These are phyloP conservation scores for Euwallacea similis DNA, from an alignment of 1,140 invertebrate species.

Conservation along the genomic window DNA sequence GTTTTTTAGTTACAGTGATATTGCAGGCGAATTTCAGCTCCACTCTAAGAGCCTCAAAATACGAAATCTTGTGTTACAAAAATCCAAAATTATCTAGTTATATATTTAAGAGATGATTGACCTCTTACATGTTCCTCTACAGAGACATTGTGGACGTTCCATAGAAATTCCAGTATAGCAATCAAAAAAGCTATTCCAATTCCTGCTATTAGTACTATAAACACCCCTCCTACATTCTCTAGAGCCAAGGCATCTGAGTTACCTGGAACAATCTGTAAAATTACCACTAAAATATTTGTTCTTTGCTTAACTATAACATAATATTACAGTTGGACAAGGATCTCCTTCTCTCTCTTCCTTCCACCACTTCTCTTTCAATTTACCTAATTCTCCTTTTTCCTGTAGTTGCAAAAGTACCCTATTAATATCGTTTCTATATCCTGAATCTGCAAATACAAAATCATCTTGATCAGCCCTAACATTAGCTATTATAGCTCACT, in stretches of 20 bases:
- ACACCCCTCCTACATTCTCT: constrained; percentile 87
- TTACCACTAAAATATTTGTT: neutral
- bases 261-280: constrained; percentile 27
- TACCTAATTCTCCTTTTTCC: constrained; percentile 74
- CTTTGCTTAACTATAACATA: neutral
- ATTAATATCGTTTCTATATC: constrained; percentile 72
- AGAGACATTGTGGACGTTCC: constrained; percentile 77
- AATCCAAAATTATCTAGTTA: neutral
- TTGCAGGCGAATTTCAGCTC: constrained; percentile 67
- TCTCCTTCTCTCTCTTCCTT: constrained; percentile 59
- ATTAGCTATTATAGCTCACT: constrained; percentile 57
- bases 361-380: constrained; percentile 88
- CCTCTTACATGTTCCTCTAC: constrained; percentile 70
- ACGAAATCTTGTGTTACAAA: constrained; percentile 59
- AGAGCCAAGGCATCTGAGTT: constrained; percentile 67
- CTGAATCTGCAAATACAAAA: constrained; percentile 44
- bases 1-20: constrained; percentile 66
- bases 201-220: constrained; percentile 78
- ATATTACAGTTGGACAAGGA: constrained; percentile 56
- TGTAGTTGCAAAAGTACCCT: constrained; percentile 78
- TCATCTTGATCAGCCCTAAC: constrained; percentile 6
- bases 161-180: constrained; percentile 76
- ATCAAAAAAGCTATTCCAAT: constrained; percentile 67
- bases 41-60: constrained; percentile 63
- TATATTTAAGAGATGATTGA: neutral